A percentile compares a stretch with the other conserved stretches of the same genome.
These are phyloP conservation scores for Marasmarcha lunaedactyla DNA, from an alignment of 2,888 invertebrate genomes.

Conservation along the genomic window DNA sequence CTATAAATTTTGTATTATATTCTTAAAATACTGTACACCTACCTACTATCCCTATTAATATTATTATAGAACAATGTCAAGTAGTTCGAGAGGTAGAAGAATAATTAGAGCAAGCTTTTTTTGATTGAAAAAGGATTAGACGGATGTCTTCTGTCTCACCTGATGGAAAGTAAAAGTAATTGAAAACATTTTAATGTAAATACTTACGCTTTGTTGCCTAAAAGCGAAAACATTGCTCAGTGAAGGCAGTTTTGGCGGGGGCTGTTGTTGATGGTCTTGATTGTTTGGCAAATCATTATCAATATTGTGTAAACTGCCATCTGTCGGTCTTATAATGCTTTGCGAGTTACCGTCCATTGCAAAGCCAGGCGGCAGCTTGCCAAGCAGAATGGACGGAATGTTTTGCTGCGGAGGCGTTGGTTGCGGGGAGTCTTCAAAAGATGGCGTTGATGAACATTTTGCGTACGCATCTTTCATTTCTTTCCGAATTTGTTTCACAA, in stretches of 20 bases:
- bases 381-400: conserved; percentile 45
- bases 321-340: conserved; percentile 53
- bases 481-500: conserved; percentile 74
- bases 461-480: conserved; percentile 76
- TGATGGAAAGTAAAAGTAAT: no score
- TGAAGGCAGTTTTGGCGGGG: conserved; percentile 57
- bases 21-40: no score
- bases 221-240: conserved; percentile 64
- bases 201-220: conserved; percentile 58
- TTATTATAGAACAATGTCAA: no score
- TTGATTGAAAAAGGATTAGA: no score
- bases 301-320: conserved; percentile 43
- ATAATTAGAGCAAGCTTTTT: no score
- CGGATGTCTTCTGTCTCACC: no score
- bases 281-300: conserved; percentile 33
- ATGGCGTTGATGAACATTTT: conserved; percentile 72
- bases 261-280: conserved; percentile 34
- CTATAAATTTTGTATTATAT: no score
- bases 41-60: no score
- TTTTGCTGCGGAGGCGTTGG: conserved; percentile 19
- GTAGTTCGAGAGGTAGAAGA: no score
- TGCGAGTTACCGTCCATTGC: conserved; percentile 53
- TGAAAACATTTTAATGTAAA: no score
- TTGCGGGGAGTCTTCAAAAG: conserved; percentile 45
- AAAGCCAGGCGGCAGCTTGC: conserved; percentile 54